phyloP scores from a whole-genome alignment of 2,797 vertebrate species.

The Aeoliscus strigatus region DNA sequence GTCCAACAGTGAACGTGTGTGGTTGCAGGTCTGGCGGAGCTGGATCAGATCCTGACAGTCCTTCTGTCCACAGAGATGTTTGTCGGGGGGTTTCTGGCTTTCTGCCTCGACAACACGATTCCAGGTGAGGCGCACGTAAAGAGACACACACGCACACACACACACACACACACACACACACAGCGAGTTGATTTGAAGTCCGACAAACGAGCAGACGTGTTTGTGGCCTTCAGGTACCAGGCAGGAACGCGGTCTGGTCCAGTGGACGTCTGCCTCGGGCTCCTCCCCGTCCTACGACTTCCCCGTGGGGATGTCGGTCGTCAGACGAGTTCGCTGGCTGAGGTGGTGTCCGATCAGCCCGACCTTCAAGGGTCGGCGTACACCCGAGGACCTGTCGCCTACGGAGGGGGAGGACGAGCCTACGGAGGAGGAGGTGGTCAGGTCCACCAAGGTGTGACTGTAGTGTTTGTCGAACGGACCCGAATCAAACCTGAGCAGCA shows the following conservation, averaged over 20 bases:
- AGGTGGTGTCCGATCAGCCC: conserved; percentile 84
- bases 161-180: no score
- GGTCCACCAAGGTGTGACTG: conserved; percentile 59
- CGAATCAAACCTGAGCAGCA: no score
- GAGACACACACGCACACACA: no score
- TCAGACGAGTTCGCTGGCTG: conserved; percentile 74
- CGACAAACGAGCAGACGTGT: no score
- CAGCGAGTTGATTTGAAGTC: no score
- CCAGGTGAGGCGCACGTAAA: conserved; percentile 82
- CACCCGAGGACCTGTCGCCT: not conserved
- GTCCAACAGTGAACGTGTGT: conserved; percentile 4
- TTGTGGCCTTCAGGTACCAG: conserved; percentile 74
- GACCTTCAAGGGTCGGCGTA: conserved; percentile 77
- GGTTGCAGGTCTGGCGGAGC: conserved; percentile 82
- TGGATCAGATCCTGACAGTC: conserved; percentile 96
- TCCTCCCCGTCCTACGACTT: conserved; percentile 80
- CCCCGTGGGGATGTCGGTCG: conserved; percentile 80
- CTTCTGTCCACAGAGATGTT: conserved; percentile 99
- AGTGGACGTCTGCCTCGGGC: conserved; percentile 73
- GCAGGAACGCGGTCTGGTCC: conserved; percentile 85
- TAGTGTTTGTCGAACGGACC: no score
- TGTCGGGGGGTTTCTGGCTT: conserved; percentile 93
- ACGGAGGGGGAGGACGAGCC: conserved; percentile 7
- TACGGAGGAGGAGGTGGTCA: not conserved
- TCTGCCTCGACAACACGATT: conserved; percentile 96